Base-by-base conservation (phyloP, 2,888 invertebrate species). In the Axea sp. region DNA sequence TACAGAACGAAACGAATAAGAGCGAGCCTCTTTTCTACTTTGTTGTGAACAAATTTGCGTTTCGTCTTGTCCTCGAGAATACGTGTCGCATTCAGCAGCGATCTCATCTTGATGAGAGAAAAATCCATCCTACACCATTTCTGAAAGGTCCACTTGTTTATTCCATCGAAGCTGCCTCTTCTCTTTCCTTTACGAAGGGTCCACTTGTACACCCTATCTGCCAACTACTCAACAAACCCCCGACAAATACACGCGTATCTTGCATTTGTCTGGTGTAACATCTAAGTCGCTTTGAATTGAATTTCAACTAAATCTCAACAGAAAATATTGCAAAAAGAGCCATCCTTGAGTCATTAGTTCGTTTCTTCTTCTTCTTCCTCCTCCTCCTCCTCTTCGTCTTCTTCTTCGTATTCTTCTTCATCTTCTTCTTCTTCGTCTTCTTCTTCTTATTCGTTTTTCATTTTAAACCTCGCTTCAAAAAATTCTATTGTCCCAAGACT, bases 131-230 rank as follows among this genome's bases (percentile, higher is more conserved):
- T 51, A 12, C 43, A 8, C 51, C 41, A 37, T 30, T 59, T 47
- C 45, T 51, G 47, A 43, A 59, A 55, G 37, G 45, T 60, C 55
- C 59, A 73, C 75, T 76, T 68, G 64, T 76, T 73, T 73, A 76
- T 73, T 76, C 73, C 53, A 68, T 53, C 62, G 62, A 53, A 62
- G 43, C 19, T 45, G 39, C 45, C 64, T 59, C 59, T 73, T 69
- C 43, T 59, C 41, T 53, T 68, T 49, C 65, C 55, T 72, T 68
- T 62, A 68, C 45, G 31, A 59, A 41, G 15, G 37, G 8, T 47
- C 57, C 30, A 59, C 64, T 68, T 57, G 68, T 64, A 64, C 37
- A 49, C 68, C 43, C 37, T 51, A 59, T 57, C 28, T 19, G 39
- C 26, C 19, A 39, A 65, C 53, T 49, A 43, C 60, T 68, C 24